Evolutionary conservation across 2,888 invertebrate genomes (phyloP).

Genomic region (Campopleginae sp.): DNA sequence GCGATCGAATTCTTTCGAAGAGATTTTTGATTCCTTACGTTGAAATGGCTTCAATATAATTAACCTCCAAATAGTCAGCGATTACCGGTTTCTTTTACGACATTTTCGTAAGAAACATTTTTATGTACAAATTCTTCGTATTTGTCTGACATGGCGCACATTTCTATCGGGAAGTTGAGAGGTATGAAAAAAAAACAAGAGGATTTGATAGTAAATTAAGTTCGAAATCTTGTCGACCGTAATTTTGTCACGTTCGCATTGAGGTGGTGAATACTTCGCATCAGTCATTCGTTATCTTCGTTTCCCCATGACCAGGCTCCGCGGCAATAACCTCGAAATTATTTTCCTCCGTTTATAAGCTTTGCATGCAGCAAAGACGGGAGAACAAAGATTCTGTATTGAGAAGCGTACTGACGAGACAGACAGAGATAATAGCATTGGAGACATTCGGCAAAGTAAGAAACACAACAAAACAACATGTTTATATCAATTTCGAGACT

Average conservation of each 20-base stretch:
- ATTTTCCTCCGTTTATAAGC: neutral
- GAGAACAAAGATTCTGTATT: conserved; percentile 3
- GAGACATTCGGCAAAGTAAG: neutral
- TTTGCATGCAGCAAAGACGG: neutral
- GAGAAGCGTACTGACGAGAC: neutral
- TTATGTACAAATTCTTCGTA: too few relatives aligned
- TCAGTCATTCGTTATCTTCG: conserved; percentile 16
- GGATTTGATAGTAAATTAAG: conserved; percentile 16
- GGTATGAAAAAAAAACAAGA: neutral
- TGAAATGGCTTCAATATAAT: too few relatives aligned
- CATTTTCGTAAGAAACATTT: too few relatives aligned
- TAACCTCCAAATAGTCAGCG: too few relatives aligned
- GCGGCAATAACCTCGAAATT: conserved; percentile 30
- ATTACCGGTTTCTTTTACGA: too few relatives aligned
- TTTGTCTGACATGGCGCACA: neutral
- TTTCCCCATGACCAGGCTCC: conserved; percentile 3
- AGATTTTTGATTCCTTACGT: too few relatives aligned
- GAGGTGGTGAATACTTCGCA: neutral
- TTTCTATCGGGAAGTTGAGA: neutral
- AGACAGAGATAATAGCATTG: neutral
- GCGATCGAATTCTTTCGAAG: too few relatives aligned
- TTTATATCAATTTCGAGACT: neutral
- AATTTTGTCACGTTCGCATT: conserved; percentile 9
- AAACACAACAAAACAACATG: neutral
- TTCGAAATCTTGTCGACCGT: conserved; percentile 38